Evolutionary conservation across 2,797 vertebrate genomes (phyloP), one percentile per base, ranked within the genome.

Genomic region (Aulostomus chinensis): DNA sequence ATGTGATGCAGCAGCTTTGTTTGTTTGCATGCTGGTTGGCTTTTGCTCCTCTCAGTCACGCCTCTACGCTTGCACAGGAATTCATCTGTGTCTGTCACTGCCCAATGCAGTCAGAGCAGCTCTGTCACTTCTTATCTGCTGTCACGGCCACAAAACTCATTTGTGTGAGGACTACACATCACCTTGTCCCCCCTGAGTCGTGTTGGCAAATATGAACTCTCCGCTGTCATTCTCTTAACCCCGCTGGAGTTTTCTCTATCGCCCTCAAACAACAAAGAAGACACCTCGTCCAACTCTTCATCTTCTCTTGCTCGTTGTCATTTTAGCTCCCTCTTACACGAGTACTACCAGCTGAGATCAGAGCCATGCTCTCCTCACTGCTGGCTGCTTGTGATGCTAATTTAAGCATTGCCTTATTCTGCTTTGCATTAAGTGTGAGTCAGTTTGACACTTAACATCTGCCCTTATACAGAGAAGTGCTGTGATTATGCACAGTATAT

Each of bases 71-170:
- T n/a, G n/a, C n/a, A n/a, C n/a, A n/a, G n/a, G n/a, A n/a, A n/a
- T n/a, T n/a, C n/a, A n/a, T n/a, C n/a, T n/a, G n/a, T 56, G 43
- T 36, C 24, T 1, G 31, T 25, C 11, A 12, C 34, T 13, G 60
- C 22, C 40, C 32, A 4, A 1, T 51, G n/a, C n/a, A 20, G 25
- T 48, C 37, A 36, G 15, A 66, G 29, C 58, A 38, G 53, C 47
- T 63, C 58, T 40, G 43, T 60, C 70, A 48, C 54, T 42, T 68
- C 58, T 63, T 58, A 57, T 58, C 58, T 69, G 29, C 54, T 15
- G 24, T 76, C 76, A 58, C 7, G n/a, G n/a, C n/a, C n/a, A n/a
- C n/a, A n/a, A n/a, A 72, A 50, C 50, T 66, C 48, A 51, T 66
- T 63, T 45, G 34, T 62, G 38, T 58, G 30, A 67, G 34, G 37